These are phyloP conservation scores for Vultur gryphus DNA, from an alignment of 2,797 vertebrate species.

Conservation along the genomic window DNA sequence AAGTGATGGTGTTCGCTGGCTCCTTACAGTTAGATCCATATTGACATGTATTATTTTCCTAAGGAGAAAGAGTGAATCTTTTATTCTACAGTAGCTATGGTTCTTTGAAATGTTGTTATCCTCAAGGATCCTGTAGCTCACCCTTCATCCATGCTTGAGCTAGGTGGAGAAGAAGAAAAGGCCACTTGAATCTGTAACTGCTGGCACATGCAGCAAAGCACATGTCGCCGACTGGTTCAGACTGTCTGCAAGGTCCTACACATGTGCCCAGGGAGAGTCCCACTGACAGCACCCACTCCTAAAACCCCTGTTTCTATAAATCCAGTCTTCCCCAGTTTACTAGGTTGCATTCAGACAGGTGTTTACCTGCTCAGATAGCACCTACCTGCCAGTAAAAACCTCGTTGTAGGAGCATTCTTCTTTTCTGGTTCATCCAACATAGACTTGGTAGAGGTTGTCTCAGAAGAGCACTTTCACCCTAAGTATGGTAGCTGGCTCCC, in stretches of 20 bases:
- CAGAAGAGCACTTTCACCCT: not conserved
- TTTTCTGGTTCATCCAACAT: not conserved
- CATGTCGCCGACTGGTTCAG: rapidly evolving
- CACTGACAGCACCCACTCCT: rapidly evolving
- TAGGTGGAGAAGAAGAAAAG: not conserved
- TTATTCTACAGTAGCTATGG: not conserved
- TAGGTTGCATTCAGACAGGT: not conserved
- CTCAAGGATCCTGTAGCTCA: not conserved
- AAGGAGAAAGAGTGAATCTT: not conserved
- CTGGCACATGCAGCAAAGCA: not conserved
- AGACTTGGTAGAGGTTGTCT: not conserved
- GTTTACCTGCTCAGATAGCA: not conserved
- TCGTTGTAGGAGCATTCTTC: not conserved
- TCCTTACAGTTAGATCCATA: not conserved
- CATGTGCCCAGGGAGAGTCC: not conserved
- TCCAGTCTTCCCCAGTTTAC: not conserved
- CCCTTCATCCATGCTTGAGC: not conserved
- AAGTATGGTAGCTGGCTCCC: not conserved
- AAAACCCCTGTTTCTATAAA: not conserved
- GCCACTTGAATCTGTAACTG: not conserved
- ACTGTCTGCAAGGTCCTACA: not conserved
- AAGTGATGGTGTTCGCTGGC: not conserved
- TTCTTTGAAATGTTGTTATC: not conserved
- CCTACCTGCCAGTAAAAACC: not conserved
- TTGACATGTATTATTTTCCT: not conserved